Conservation (phyloP, 1,140 invertebrate genomes). For the Drosophila arizonae region DNA sequence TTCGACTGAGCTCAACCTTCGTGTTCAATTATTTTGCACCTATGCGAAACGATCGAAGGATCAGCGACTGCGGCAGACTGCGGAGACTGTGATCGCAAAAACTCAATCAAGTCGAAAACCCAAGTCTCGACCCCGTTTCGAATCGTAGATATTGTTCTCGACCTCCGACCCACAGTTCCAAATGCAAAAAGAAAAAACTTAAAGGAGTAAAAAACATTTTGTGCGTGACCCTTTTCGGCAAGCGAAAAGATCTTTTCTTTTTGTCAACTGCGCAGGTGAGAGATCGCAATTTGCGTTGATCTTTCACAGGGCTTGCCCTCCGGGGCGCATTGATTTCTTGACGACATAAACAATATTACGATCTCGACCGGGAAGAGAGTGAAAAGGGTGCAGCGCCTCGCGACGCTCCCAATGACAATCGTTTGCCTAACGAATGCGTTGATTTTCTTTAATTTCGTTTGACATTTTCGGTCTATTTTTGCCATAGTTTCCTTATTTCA, state of each 20-base stretch:
- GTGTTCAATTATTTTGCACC: slow-evolving; percentile 77
- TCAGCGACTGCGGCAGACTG: slow-evolving; percentile 8
- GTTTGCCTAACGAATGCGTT: slow-evolving; percentile 66
- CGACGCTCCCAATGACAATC: slow-evolving; percentile 57
- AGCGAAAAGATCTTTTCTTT: slow-evolving; percentile 37
- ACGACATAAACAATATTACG: slow-evolving; percentile 55
- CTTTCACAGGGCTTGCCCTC: slow-evolving; percentile 53
- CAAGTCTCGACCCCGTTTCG: slow-evolving; percentile 55
- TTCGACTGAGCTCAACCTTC: slow-evolving; percentile 56
- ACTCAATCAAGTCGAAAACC: slow-evolving; percentile 77
- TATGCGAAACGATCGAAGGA: slow-evolving; percentile 69
- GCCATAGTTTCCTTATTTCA: slow-evolving; percentile 58
- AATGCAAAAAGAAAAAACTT: slow-evolving; percentile 55
- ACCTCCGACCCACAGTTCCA: slow-evolving; percentile 40
- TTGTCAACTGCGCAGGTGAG: slow-evolving; percentile 77
- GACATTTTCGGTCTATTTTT: slow-evolving; percentile 59
- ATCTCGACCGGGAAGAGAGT: no score
- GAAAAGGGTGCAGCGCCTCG: slow-evolving; percentile 53
- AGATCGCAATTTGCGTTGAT: slow-evolving; percentile 65
- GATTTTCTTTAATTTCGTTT: slow-evolving; percentile 68
- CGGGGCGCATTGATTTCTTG: slow-evolving; percentile 66
- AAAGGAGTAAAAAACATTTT: slow-evolving; percentile 16
- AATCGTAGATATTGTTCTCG: slow-evolving; percentile 27
- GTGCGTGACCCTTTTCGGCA: slow-evolving; percentile 63
- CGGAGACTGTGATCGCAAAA: slow-evolving; percentile 54